These are phyloP conservation scores for Brachyistius frenatus DNA, from an alignment of 2,113 vertebrate species.

Conservation along the genomic window DNA sequence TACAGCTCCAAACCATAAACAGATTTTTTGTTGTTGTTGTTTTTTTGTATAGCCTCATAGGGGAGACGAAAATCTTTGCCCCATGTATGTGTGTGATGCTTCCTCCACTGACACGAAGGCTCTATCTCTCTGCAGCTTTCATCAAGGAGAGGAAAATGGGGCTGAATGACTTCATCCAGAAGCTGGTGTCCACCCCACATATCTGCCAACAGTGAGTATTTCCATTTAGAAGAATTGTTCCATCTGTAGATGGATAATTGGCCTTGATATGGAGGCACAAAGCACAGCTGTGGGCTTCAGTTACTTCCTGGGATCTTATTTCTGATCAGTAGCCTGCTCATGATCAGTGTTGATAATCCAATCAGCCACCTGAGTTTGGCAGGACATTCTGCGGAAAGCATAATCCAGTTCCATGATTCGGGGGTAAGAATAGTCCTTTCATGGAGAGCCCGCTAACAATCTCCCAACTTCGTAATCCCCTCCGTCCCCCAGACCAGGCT, in stretches of 20 bases:
- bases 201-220: slow-evolving; percentile 87
- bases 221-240: neutral
- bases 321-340: slow-evolving; percentile 30
- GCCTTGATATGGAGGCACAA: neutral
- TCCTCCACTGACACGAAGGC: slow-evolving; percentile 34
- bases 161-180: slow-evolving; percentile 88
- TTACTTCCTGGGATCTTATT: slow-evolving; percentile 35
- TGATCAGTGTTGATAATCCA: slow-evolving; percentile 60
- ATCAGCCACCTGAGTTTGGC: slow-evolving; percentile 61
- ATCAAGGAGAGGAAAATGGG: slow-evolving; percentile 89
- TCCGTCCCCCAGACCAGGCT: slow-evolving; percentile 72
- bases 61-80: neutral
- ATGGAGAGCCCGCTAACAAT: slow-evolving; percentile 37
- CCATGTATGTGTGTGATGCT: slow-evolving; percentile 25
- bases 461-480: slow-evolving; percentile 71
- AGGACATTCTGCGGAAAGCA: slow-evolving; percentile 62
- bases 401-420: slow-evolving; percentile 70
- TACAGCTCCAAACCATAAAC: slow-evolving; percentile 11
- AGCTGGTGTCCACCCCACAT: slow-evolving; percentile 84
- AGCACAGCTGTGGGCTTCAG: neutral
- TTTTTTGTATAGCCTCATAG: neutral
- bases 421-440: slow-evolving; percentile 71
- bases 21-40: neutral
- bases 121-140: slow-evolving; percentile 78
- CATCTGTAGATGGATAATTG: slow-evolving; percentile 3